Conservation (phyloP, 1,140 invertebrate genomes). For the Goniozus legneri region DNA sequence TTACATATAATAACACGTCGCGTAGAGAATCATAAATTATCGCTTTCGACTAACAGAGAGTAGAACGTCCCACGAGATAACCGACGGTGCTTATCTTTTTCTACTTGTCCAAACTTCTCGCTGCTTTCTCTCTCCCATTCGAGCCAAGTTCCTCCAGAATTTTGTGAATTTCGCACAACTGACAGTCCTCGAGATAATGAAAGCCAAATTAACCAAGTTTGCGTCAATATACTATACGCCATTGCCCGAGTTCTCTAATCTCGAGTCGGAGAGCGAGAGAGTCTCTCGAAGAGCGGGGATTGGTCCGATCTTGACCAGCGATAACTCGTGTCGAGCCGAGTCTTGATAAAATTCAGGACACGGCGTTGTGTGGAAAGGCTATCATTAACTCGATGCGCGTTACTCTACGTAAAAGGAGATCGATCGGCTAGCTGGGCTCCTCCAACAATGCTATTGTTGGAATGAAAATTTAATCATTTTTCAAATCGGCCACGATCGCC, state of each 20-base stretch:
- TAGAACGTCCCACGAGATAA: background rate
- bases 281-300: slow-evolving; percentile 26
- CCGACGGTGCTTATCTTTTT: background rate
- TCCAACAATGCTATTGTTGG: too few species aligned
- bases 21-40: too few species aligned
- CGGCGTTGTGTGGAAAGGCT: background rate
- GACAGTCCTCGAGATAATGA: slow-evolving; percentile 25
- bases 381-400: too few species aligned
- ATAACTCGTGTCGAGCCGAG: slow-evolving; percentile 18
- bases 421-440: too few species aligned
- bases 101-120: background rate
- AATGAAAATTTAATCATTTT: too few species aligned
- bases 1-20: too few species aligned
- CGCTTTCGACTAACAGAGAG: too few species aligned
- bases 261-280: too few species aligned
- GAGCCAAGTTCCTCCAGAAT: slow-evolving; percentile 7
- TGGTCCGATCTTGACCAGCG: slow-evolving; percentile 31
- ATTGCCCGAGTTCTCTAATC: slow-evolving; percentile 14
- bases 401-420: too few species aligned
- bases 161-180: slow-evolving; percentile 30
- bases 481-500: too few species aligned
- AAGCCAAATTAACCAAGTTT: slow-evolving; percentile 30
- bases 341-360: slow-evolving; percentile 11
- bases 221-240: slow-evolving; percentile 30
- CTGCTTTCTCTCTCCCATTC: background rate